Base-by-base conservation (phyloP, 2,888 invertebrate species). In the Antheraea yamamai region DNA sequence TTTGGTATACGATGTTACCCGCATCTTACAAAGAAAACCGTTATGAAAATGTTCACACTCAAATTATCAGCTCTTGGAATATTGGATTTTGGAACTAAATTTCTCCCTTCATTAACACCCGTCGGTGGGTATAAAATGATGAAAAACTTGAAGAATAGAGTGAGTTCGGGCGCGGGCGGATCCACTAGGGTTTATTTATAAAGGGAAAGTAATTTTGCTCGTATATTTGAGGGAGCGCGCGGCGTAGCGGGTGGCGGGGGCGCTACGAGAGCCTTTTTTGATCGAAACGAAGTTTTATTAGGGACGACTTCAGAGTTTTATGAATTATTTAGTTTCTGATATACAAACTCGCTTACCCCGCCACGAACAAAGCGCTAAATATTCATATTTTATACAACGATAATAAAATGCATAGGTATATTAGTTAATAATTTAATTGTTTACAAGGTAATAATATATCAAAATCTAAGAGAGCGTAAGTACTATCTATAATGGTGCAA, bases 71-170 rank as follows among this genome's bases (percentile, higher is more conserved):
- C 58, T 39, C 23, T 47, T 30, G 23, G 58, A 58, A 6, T 1
- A 35, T 18, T 39, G 35, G 35, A 70, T 52, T 55, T 61, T 70
- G 71, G 74, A 81, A 85, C 82, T 83, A 82, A 82, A 85, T 84
- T 83, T 82, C 76, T 79, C 77, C 81, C 79, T 82, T 83, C 83
- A 83, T 84, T 84, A 86, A 80, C 79, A 76, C 78, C 61, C 73
- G 76, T 79, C 78, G 23, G 73, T 74, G 35, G 73, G 30, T 35
- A 72, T 73, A 64, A 70, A 74, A 70, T 71, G 74, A 73, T 73
- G 79, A 78, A 81, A 81, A 82, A 81, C 81, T 83, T 76, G 78
- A 79, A 80, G 80, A 80, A 80, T 79, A 77, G 75, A 77, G 77
- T 78, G 35, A 12, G 73, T 12, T 26, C 23, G 51, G 61, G 64